Evolutionary conservation across 2,113 vertebrate genomes (phyloP).

Genomic region (Colaptes auratus): DNA sequence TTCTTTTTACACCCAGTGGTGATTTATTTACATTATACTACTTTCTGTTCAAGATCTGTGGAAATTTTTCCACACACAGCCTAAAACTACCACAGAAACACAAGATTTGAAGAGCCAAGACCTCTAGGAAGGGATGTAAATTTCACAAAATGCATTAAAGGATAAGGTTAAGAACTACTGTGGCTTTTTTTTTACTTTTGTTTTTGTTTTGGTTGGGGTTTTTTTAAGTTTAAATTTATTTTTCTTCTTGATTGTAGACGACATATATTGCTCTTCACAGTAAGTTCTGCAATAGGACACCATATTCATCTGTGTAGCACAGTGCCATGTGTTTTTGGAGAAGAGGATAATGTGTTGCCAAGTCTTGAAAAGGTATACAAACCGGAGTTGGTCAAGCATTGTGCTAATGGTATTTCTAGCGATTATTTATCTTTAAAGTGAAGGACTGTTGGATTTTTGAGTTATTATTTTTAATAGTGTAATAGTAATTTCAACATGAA

Average conservation of each 20-base stretch:
- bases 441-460: background rate
- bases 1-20: no score
- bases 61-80: no score
- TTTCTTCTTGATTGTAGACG: slow-evolving; percentile 73
- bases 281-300: slow-evolving; percentile 77
- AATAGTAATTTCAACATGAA: background rate
- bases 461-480: background rate
- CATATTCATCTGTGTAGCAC: slow-evolving; percentile 85
- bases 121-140: background rate
- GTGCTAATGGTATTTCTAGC: background rate
- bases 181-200: no score
- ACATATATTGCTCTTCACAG: slow-evolving; percentile 81
- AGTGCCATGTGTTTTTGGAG: slow-evolving; percentile 85
- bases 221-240: background rate
- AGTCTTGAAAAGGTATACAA: slow-evolving; percentile 82
- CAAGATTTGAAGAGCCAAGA: background rate
- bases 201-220: no score
- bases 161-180: background rate
- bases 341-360: slow-evolving; percentile 86
- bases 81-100: no score
- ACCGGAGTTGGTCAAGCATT: background rate
- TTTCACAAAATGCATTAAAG: background rate
- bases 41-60: no score
- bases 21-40: no score
- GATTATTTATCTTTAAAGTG: background rate